Evolutionary conservation across 2,888 invertebrate genomes (phyloP), one percentile per base, ranked within the genome.

Genomic region (Brenthis hecate): DNA sequence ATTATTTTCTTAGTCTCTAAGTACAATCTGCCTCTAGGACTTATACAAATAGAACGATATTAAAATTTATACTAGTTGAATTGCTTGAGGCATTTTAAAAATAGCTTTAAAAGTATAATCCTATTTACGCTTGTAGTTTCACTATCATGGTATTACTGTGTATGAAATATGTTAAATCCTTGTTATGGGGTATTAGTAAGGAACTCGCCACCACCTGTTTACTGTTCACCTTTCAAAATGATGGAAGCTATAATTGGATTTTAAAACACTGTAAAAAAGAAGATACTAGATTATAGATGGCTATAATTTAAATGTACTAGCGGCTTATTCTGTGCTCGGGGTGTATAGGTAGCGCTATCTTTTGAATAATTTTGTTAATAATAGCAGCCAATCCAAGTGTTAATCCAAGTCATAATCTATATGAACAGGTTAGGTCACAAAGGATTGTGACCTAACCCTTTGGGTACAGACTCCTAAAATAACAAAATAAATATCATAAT

Each of bases 41-140:
- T 28, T 60, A 53, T 13, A 28, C 11, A 60, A 28, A 60, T 50
- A 50, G 48, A 48, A 48, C 13, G 36, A 43, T 43, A 11, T 60
- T 60, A 50, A 60, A 43, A 43, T 43, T 60, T 50, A 54, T 54
- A 19, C 13, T 51, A 43, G 36, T 62, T 4, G 62, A 51, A 53
- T 51, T 19, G 62, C 62, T 62, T 19, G 14, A 19, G 53, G 53
- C 62, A 13, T 43, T 54, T 62, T 62, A 43, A 62, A 62, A 62
- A 62, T 62, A 62, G 62, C 51, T 54, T 14, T 54, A 54, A 11
- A 62, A 53, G 62, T 19, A 62, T 62, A 62, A 62, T 53, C 62
- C 32, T 54, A 62, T 62, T 62, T 43, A 53, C 19, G 36, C 62
- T 62, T 53, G 36, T 51, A 36, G 32, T 43, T 36, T 19, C 32